These are phyloP conservation scores for Xyrichtys novacula DNA, from an alignment of 2,797 vertebrate genomes.

Conservation along the genomic window DNA sequence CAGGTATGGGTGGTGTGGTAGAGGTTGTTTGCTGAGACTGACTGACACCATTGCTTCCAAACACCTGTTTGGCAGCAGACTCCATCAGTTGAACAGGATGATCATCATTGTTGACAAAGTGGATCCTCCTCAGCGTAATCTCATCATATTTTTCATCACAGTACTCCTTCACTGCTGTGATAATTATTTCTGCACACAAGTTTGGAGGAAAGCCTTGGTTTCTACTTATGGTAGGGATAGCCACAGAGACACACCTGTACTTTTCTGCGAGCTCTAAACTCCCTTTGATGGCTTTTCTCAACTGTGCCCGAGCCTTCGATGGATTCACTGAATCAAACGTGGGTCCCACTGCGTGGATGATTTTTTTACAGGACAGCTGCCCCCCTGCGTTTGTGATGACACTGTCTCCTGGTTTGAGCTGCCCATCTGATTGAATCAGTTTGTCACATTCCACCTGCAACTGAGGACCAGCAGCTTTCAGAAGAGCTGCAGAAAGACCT, in stretches of 20 bases:
- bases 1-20: neutral
- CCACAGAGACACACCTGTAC: constrained; percentile 79
- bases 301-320: neutral
- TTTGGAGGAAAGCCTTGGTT: constrained; percentile 81
- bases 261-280: constrained; percentile 82
- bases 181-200: constrained; percentile 79
- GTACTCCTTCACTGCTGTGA: constrained; percentile 82
- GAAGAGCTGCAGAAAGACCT: constrained; percentile 82
- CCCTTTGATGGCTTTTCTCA: constrained; percentile 79
- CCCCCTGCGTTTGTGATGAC: constrained; percentile 82
- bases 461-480: constrained; percentile 83
- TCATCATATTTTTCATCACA: constrained; percentile 57
- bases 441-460: constrained; percentile 84
- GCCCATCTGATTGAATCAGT: constrained; percentile 52
- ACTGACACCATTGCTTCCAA: constrained; percentile 54
- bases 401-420: constrained; percentile 66
- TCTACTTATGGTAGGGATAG: constrained; percentile 88
- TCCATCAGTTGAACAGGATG: constrained; percentile 69
- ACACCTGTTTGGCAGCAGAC: constrained; percentile 67
- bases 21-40: neutral
- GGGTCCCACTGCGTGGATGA: constrained; percentile 90
- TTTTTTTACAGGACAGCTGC: constrained; percentile 78
- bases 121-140: constrained; percentile 79
- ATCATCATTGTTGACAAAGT: constrained; percentile 83
- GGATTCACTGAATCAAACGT: constrained; percentile 58